Evolutionary conservation across 2,888 invertebrate genomes (phyloP).

Genomic region (Rhabditoides inermis): DNA sequence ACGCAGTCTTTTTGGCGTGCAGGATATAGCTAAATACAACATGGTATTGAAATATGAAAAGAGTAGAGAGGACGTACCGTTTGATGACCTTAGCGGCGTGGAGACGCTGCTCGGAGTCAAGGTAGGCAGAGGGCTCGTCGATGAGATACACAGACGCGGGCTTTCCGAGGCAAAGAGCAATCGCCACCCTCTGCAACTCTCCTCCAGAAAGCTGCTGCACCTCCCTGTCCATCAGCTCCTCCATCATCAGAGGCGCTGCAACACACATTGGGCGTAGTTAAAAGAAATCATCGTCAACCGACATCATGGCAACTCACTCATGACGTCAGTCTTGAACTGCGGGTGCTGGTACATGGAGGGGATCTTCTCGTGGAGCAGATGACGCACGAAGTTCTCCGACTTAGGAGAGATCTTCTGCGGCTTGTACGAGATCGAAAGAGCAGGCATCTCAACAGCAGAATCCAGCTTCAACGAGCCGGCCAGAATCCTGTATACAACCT

Average conservation of each 20-base stretch:
- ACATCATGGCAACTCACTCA: too few relatives aligned
- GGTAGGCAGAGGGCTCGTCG: conserved; percentile 95
- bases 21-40: conserved; percentile 68
- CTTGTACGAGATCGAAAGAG: conserved; percentile 94
- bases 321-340: conserved; percentile 91
- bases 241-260: conserved; percentile 50
- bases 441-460: conserved; percentile 64
- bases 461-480: conserved; percentile 85
- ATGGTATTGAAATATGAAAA: not conserved
- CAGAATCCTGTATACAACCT: conserved; percentile 67
- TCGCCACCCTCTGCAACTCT: conserved; percentile 92
- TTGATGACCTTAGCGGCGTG: conserved; percentile 98
- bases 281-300: too few relatives aligned
- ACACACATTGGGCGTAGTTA: too few relatives aligned
- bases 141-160: conserved; percentile 97
- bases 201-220: conserved; percentile 92
- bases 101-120: conserved; percentile 98
- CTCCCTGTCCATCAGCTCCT: conserved; percentile 41
- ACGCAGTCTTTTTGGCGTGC: conserved; percentile 97
- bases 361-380: conserved; percentile 88
- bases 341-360: conserved; percentile 95
- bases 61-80: conserved; percentile 60
- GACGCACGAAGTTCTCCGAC: conserved; percentile 77
- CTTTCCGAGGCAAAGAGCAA: conserved; percentile 90
- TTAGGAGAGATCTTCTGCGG: conserved; percentile 99